Base-by-base conservation (phyloP, 2,797 vertebrate genomes). In the Tarsius wallacei region DNA sequence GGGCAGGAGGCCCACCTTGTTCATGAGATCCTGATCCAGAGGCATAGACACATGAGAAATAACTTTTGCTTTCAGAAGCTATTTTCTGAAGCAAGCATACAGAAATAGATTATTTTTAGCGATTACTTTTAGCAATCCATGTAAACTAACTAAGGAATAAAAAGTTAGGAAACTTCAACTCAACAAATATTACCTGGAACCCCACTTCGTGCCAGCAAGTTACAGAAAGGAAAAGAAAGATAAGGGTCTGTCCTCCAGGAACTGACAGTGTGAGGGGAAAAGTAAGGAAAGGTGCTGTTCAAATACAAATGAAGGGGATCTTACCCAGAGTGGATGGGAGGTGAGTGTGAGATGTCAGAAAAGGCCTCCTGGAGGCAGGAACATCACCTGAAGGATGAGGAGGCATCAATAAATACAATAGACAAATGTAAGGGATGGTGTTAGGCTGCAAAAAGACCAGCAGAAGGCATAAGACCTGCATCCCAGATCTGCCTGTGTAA, bases 381-480 rank as follows among this genome's bases (percentile, higher is more conserved):
- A 70, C 97, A 85, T 94, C 93, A 97, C 97, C 97, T 97, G 93
- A 97, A 91, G 97, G 71, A 95, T 24, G 97, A 97, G 97, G 96
- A 98, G 93, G 96, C 63, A 95, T 49, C 74, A 83, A 89, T 93
- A 93, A 97, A 96, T 74, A 97, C 31, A 80, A 90, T 2, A 73
- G 71, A 76, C 81, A 96, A 36, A 87, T 26, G 83, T 2, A 64
- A 61, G 21, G 5, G 26, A 42, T 12, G 15, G 59, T 4, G 11
- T 28, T 6, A 66, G 51, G 74, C 36, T 47, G 33, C 47, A 86
- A 78, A 61, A 14, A 49, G 26, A 21, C 55, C 61, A 68, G 61
- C 8, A 31, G 16, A 42, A 74, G 31, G 33, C 47, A 0, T 66
- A 26, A 12, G 33, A 59, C 31, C 70, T 11, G 70, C 84, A 55